Percentiles rank a stretch among this genome's conserved stretches.
These are phyloP conservation scores for Thumatha senex DNA, from an alignment of 2,888 invertebrate species.

Conservation along the genomic window DNA sequence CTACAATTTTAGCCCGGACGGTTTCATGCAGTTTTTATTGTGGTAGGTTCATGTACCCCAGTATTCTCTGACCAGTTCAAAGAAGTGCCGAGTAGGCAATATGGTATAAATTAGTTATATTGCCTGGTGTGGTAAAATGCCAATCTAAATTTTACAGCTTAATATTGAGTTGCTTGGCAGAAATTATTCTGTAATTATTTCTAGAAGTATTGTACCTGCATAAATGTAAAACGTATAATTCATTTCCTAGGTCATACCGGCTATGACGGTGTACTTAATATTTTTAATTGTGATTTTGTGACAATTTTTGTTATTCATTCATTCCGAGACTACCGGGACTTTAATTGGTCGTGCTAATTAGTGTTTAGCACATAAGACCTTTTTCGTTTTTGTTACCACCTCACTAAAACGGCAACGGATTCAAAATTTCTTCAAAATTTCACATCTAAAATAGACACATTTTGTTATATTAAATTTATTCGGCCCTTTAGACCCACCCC, in stretches of 20 bases:
- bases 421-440: too few species aligned
- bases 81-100: slow-evolving; percentile 54
- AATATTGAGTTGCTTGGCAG: neutral
- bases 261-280: too few species aligned
- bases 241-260: neutral
- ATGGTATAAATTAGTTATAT: slow-evolving; percentile 25
- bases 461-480: too few species aligned
- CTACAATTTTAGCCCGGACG: slow-evolving; percentile 79
- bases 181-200: neutral
- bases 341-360: too few species aligned
- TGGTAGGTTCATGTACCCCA: slow-evolving; percentile 74
- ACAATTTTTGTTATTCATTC: too few species aligned
- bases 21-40: slow-evolving; percentile 80
- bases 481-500: too few species aligned
- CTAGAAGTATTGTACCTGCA: neutral
- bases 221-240: neutral
- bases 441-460: too few species aligned
- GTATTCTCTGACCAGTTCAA: slow-evolving; percentile 52
- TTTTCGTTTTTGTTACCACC: too few species aligned
- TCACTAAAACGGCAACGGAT: too few species aligned
- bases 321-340: too few species aligned
- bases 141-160: neutral
- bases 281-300: too few species aligned
- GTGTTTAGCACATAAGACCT: too few species aligned
- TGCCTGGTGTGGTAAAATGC: slow-evolving; percentile 15